Conservation (phyloP, 2,113 vertebrate species). For the Engraulis encrasicolus region DNA sequence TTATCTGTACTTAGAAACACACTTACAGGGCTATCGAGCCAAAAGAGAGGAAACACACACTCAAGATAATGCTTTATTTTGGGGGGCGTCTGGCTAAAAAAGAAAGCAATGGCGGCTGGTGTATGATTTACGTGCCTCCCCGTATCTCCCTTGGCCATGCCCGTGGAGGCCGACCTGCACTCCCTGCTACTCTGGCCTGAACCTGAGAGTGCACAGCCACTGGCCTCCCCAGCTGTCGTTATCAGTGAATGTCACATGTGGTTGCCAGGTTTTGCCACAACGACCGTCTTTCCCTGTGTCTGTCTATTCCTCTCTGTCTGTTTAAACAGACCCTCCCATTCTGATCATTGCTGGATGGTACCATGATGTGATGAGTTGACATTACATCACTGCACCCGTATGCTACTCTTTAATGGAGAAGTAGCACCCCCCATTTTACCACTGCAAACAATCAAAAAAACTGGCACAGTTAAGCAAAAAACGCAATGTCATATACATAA, state of each 20-base stretch:
- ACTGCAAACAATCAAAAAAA: not conserved
- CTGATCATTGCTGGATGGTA: not conserved
- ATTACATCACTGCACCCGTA: not conserved
- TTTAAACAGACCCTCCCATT: not conserved
- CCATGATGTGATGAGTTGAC: not conserved
- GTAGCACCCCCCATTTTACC: not conserved
- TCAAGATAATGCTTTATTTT: conserved; percentile 72
- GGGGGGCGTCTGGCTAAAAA: conserved; percentile 49
- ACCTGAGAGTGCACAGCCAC: conserved; percentile 64
- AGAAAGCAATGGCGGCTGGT: conserved; percentile 49
- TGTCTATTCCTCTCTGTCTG: not conserved
- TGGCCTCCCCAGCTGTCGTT: conserved; percentile 70
- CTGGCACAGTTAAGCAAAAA: not conserved
- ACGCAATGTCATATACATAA: not conserved
- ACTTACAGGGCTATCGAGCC: conserved; percentile 44
- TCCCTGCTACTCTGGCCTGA: conserved; percentile 67
- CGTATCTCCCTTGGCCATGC: conserved; percentile 66
- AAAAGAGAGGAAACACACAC: conserved; percentile 70
- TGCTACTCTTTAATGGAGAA: not conserved
- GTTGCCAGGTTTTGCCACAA: conserved; percentile 68
- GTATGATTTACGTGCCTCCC: conserved; percentile 77
- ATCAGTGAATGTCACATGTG: conserved; percentile 68
- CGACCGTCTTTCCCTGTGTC: conserved; percentile 46
- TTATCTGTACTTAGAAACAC: conserved; percentile 66
- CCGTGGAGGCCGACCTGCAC: conserved; percentile 38